Evolutionary conservation across 2,113 vertebrate genomes (phyloP).

Genomic region (Argyrosomus japonicus): DNA sequence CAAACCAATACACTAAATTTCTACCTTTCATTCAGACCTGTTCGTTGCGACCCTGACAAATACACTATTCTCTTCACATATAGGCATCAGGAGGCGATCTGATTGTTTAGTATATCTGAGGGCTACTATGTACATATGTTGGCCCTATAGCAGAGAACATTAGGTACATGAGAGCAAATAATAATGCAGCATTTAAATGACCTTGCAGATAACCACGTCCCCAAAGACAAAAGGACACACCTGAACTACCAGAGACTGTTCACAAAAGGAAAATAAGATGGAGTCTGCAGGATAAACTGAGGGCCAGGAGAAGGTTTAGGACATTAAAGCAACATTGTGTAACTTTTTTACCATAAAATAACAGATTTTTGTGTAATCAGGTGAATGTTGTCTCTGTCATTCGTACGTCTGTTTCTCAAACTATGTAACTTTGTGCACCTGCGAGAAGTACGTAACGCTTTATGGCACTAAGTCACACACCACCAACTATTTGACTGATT

Average conservation of each 20-base stretch:
- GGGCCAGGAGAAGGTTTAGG: neutral
- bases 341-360: too few species aligned
- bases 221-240: conserved; percentile 6
- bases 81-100: neutral
- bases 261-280: neutral
- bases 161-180: neutral
- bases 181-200: neutral
- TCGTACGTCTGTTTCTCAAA: too few species aligned
- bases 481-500: too few species aligned
- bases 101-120: neutral
- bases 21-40: neutral
- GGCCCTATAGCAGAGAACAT: conserved; percentile 11
- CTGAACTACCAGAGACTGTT: conserved; percentile 21
- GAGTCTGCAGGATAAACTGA: too few species aligned
- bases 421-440: too few species aligned
- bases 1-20: neutral
- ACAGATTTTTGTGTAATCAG: too few species aligned
- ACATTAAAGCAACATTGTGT: too few species aligned
- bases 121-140: conserved; percentile 29
- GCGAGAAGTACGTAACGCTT: too few species aligned
- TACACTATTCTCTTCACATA: neutral
- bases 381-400: too few species aligned
- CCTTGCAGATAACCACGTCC: neutral
- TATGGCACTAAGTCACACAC: too few species aligned
- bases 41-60: neutral